These are phyloP conservation scores for Melanchra persicariae DNA, from an alignment of 2,888 invertebrate species.

Conservation along the genomic window DNA sequence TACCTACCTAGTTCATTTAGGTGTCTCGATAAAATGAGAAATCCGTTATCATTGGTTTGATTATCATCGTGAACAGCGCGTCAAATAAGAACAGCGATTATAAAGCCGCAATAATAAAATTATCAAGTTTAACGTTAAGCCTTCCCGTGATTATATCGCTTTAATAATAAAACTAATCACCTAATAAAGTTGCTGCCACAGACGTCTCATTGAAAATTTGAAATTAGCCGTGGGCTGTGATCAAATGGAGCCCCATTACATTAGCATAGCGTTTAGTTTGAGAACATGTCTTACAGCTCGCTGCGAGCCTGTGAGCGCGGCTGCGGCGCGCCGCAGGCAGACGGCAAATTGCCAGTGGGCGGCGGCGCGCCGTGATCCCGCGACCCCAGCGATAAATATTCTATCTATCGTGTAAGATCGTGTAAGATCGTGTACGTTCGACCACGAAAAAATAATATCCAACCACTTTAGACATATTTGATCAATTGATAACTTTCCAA, in stretches of 20 bases:
- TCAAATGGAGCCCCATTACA: constrained; percentile 88
- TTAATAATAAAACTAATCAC: constrained; percentile 75
- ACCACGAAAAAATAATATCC: constrained; percentile 61
- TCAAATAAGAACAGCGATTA: constrained; percentile 47
- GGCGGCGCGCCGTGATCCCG: constrained; percentile 83
- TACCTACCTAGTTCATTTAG: constrained; percentile 11
- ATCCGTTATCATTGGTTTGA: constrained; percentile 49
- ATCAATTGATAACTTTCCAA: constrained; percentile 52
- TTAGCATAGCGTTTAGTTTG: constrained; percentile 89
- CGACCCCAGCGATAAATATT: constrained; percentile 87
- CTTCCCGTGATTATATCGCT: constrained; percentile 58
- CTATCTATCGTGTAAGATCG: constrained; percentile 77
- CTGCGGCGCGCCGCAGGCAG: constrained; percentile 79
- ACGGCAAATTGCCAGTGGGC: constrained; percentile 88
- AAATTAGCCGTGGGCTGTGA: constrained; percentile 87
- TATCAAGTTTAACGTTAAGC: constrained; percentile 42
- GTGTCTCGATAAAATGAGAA: constrained; percentile 49
- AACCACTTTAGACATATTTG: constrained; percentile 43
- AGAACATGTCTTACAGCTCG: constrained; percentile 80
- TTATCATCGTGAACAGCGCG: constrained; percentile 49
- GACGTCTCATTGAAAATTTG: constrained; percentile 88
- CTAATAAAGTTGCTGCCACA: constrained; percentile 83
- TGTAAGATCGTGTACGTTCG: constrained; percentile 66
- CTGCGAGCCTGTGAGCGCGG: constrained; percentile 72
- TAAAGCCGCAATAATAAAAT: constrained; percentile 55